Evolutionary conservation across 2,113 vertebrate species (phyloP).

Genomic region (Trogon melanurus): DNA sequence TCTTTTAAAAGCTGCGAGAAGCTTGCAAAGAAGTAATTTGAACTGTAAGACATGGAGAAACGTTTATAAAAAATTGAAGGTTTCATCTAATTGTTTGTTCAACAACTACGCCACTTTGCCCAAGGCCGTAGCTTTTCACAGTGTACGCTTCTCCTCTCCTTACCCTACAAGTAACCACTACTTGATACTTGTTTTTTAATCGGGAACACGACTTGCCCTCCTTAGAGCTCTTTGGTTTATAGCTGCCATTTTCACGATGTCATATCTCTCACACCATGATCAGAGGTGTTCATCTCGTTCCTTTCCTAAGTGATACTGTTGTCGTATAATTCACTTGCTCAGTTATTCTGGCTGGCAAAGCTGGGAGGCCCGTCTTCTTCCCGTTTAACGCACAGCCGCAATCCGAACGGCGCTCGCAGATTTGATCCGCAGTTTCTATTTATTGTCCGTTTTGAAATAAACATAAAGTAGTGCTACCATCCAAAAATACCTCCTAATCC

Average conservation of each 20-base stretch:
- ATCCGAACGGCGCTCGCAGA: neutral
- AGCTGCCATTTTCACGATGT: neutral
- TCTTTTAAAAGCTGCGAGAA: neutral
- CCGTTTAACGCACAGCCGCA: neutral
- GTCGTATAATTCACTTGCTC: constrained; percentile 38
- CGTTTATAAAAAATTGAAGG: neutral
- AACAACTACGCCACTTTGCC: neutral
- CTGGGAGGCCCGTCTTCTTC: neutral
- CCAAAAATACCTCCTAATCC: neutral
- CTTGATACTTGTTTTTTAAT: neutral
- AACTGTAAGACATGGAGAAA: neutral
- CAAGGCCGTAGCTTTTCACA: neutral
- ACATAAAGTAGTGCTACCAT: neutral
- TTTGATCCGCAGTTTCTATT: constrained; percentile 24
- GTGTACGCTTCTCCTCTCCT: neutral
- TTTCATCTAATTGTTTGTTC: neutral
- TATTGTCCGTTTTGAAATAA: constrained; percentile 31
- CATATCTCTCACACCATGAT: neutral
- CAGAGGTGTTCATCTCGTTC: constrained; percentile 12
- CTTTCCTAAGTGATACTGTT: constrained; percentile 35
- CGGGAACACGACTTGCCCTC: neutral
- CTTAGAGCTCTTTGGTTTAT: neutral
- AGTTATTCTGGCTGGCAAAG: neutral
- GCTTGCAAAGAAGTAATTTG: neutral
- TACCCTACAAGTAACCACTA: neutral